Percentiles rank a stretch among this genome's conserved stretches.
phyloP scores from a whole-genome alignment of 2,888 invertebrate species.

The Hesperia comma region DNA sequence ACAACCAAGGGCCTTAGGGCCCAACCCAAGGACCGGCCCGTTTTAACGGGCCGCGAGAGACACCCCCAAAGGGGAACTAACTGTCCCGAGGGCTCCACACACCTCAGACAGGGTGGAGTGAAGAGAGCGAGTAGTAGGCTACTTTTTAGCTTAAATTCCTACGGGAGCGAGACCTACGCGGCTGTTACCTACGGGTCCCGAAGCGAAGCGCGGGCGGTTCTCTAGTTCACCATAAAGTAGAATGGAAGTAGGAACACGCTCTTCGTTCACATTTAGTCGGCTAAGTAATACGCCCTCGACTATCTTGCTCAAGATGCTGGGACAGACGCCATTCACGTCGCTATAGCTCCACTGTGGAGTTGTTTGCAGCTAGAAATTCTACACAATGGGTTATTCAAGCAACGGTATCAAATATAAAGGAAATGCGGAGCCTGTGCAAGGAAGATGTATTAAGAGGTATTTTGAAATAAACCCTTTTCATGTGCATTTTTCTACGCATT shows the following conservation, averaged over 20 bases:
- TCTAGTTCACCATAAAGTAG: neutral
- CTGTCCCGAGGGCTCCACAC: too few species aligned
- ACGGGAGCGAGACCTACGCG: too few species aligned
- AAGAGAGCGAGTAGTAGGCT: too few species aligned
- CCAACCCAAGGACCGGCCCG: too few species aligned
- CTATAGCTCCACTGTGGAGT: conserved; percentile 7
- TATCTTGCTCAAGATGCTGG: conserved; percentile 6
- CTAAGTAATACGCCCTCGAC: conserved; percentile 19
- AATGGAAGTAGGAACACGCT: neutral
- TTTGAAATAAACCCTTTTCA: conserved; percentile 5
- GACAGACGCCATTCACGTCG: conserved; percentile 21
- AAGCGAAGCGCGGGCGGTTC: too few species aligned
- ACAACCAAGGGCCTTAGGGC: too few species aligned
- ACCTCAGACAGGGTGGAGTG: too few species aligned
- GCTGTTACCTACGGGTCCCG: too few species aligned
- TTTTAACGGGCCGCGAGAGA: too few species aligned
- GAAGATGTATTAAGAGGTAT: conserved; percentile 7
- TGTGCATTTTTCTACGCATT: too few species aligned
- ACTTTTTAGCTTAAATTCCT: too few species aligned
- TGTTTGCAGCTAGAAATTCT: conserved; percentile 17
- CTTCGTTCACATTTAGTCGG: conserved; percentile 15
- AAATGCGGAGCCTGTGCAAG: neutral
- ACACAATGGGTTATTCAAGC: conserved; percentile 22
- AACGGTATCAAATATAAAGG: conserved; percentile 16
- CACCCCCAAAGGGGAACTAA: too few species aligned